phyloP scores from a whole-genome alignment of 2,797 vertebrate genomes.

The Lithobates sylvaticus region DNA sequence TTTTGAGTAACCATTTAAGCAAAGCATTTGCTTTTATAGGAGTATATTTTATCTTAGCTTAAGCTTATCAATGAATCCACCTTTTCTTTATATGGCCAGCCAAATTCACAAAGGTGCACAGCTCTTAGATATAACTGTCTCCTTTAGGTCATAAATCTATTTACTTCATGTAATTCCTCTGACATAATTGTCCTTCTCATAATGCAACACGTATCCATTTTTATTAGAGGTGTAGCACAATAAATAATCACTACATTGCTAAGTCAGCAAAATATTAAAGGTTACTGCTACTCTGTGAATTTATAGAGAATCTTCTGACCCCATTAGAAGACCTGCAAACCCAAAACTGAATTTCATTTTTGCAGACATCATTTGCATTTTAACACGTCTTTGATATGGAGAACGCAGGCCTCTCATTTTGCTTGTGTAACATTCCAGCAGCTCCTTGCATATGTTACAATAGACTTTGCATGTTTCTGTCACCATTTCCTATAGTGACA shows the following conservation, averaged over 20 bases:
- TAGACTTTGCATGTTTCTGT: slow-evolving; percentile 35
- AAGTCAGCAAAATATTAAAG: slow-evolving; percentile 46
- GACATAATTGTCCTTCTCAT: slow-evolving; percentile 46
- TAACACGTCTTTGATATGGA: slow-evolving; percentile 49
- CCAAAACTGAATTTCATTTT: slow-evolving; percentile 57
- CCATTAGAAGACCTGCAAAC: slow-evolving; percentile 48
- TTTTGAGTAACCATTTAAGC: neutral
- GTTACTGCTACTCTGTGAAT: slow-evolving; percentile 56
- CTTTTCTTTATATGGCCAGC: slow-evolving; percentile 7
- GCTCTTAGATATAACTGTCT: slow-evolving; percentile 6
- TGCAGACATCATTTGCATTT: slow-evolving; percentile 53
- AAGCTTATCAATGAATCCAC: neutral
- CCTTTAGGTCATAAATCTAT: slow-evolving; percentile 48
- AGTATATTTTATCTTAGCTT: neutral
- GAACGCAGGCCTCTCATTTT: slow-evolving; percentile 46
- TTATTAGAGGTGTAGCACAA: slow-evolving; percentile 28
- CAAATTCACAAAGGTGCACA: slow-evolving; percentile 6
- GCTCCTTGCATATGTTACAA: slow-evolving; percentile 40
- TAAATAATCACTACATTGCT: slow-evolving; percentile 47
- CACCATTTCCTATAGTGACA: slow-evolving; percentile 49
- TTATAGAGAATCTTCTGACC: slow-evolving; percentile 36
- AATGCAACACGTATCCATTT: slow-evolving; percentile 30
- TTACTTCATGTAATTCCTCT: slow-evolving; percentile 60
- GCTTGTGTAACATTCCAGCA: slow-evolving; percentile 42
- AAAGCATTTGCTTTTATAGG: neutral